Evolutionary conservation across 1,140 invertebrate species (phyloP).

Genomic region (Drosophila punjabiensis): DNA sequence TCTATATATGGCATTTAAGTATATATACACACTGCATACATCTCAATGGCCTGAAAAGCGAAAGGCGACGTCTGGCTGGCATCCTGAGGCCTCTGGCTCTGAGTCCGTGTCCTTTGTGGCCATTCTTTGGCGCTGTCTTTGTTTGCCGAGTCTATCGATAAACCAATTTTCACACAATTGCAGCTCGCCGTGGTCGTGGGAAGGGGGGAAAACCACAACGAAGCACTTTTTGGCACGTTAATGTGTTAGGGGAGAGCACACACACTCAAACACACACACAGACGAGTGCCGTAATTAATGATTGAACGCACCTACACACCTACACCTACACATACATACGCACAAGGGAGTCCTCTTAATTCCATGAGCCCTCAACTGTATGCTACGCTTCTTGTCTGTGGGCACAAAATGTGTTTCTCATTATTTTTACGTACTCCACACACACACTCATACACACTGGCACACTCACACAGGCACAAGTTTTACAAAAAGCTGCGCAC

Average conservation of each 20-base stretch:
- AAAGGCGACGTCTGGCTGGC: constrained; percentile 11
- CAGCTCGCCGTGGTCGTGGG: constrained; percentile 4
- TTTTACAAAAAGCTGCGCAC: constrained; percentile 44
- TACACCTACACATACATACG: constrained; percentile 31
- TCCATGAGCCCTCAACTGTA: constrained; percentile 54
- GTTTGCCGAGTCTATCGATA: constrained; percentile 69
- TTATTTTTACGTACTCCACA: constrained; percentile 70
- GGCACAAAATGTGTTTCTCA: constrained; percentile 78
- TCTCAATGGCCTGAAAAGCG: constrained; percentile 20
- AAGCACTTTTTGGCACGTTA: constrained; percentile 79
- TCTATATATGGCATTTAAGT: neutral
- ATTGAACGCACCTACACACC: constrained; percentile 53
- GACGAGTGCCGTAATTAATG: constrained; percentile 67
- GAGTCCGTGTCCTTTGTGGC: constrained; percentile 34
- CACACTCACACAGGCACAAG: constrained; percentile 6
- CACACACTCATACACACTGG: constrained; percentile 21
- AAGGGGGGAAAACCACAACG: constrained; percentile 66
- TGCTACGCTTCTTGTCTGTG: constrained; percentile 67
- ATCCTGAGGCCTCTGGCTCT: neutral
- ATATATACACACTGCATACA: neutral
- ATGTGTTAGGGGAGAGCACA: constrained; percentile 54
- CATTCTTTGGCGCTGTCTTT: constrained; percentile 28
- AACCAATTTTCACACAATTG: constrained; percentile 75
- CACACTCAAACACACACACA: constrained; percentile 11
- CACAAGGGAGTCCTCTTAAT: constrained; percentile 15